phyloP scores from a whole-genome alignment of 2,888 invertebrate genomes.

The Ariolimax columbianus region DNA sequence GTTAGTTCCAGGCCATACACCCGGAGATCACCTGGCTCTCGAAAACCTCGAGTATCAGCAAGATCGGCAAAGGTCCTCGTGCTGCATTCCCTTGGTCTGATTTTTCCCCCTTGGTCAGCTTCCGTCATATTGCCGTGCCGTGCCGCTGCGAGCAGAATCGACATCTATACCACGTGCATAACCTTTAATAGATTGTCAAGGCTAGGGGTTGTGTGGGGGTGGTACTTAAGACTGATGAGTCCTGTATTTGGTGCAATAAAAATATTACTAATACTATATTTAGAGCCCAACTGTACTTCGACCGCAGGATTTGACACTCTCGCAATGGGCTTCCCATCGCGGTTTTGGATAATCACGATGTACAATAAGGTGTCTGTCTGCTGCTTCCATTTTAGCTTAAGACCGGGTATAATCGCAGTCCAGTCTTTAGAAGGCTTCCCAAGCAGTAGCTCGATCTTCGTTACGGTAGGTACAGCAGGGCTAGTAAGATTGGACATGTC shows the following conservation, averaged over 20 bases:
- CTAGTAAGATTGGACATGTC: background rate
- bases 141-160: too few species aligned
- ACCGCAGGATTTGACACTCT: background rate
- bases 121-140: too few species aligned
- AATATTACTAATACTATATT: background rate
- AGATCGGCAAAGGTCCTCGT: background rate
- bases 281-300: background rate
- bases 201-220: background rate
- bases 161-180: background rate
- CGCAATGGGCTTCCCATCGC: background rate
- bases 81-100: background rate
- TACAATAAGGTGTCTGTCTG: background rate
- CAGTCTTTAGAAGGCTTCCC: background rate
- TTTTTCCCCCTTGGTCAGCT: too few species aligned
- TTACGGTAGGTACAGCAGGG: background rate
- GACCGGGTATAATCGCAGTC: background rate
- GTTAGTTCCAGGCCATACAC: background rate
- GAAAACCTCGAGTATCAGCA: background rate
- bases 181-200: background rate
- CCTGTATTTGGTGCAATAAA: background rate
- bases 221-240: background rate
- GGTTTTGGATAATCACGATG: background rate
- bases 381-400: background rate
- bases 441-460: background rate
- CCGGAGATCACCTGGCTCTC: background rate